Conservation (phyloP, 2,113 vertebrate species). For the Hippoglossus stenolepis region DNA sequence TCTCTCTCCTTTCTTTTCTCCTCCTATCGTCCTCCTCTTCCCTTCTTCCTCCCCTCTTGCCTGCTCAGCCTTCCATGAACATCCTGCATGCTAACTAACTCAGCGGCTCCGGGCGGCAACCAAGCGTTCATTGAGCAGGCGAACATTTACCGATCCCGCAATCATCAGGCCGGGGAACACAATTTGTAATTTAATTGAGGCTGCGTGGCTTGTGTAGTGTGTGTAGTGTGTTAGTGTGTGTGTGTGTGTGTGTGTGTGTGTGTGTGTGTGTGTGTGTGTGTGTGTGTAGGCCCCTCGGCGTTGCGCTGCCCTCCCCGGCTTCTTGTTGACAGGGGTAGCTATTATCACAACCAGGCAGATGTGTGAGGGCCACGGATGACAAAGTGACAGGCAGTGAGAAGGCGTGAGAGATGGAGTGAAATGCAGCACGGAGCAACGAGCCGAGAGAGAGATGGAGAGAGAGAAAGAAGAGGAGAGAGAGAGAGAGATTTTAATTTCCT, state of each 20-base stretch:
- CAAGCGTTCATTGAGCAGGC: conserved; percentile 50
- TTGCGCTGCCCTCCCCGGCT: conserved; percentile 48
- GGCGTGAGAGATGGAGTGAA: not conserved
- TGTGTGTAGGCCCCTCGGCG: conserved; percentile 22
- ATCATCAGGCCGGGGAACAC: conserved; percentile 48
- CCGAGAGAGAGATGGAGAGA: not conserved
- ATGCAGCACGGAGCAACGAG: conserved; percentile 12
- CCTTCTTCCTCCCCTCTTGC: conserved; percentile 23
- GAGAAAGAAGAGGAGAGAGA: not conserved
- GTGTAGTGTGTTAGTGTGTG: conserved; percentile 22
- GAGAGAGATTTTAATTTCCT: conserved; percentile 13
- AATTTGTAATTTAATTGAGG: conserved; percentile 67
- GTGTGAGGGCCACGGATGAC: conserved; percentile 48
- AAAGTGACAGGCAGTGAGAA: conserved; percentile 41
- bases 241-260: conserved; percentile 24
- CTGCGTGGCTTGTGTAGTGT: conserved; percentile 13
- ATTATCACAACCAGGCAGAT: conserved; percentile 69
- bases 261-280: conserved; percentile 22
- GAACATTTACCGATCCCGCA: conserved; percentile 59
- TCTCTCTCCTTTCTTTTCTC: not conserved
- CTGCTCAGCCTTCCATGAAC: conserved; percentile 38
- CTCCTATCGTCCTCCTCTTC: conserved; percentile 23
- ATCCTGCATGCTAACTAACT: conserved; percentile 57
- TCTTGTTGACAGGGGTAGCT: conserved; percentile 64
- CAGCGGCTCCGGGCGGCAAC: conserved; percentile 37